Percentiles rank a stretch among this genome's conserved stretches.
Conservation (phyloP, 2,888 invertebrate genomes). For the Microplitis deprimator region DNA sequence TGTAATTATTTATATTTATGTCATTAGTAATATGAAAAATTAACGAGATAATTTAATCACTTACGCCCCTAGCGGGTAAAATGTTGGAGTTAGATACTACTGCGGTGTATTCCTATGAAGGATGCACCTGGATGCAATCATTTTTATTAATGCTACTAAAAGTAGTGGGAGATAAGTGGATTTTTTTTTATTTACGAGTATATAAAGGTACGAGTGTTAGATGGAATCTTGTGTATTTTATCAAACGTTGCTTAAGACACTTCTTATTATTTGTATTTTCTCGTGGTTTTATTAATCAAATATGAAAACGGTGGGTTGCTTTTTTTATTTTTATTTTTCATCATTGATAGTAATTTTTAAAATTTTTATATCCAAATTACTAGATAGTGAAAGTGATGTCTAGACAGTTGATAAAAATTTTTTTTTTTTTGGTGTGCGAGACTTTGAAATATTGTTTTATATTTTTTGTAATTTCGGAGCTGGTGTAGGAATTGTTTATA, state of each 20-base stretch:
- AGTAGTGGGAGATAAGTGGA: not conserved
- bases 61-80: not conserved
- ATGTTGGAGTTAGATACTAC: too few relatives aligned
- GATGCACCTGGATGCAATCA: not conserved
- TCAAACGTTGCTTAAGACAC: slow-evolving; percentile 56
- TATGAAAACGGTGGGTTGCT: slow-evolving; percentile 64
- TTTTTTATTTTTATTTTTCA: not conserved
- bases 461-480: too few relatives aligned
- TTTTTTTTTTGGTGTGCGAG: not conserved
- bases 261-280: not conserved
- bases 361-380: not conserved
- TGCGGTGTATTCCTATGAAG: not conserved
- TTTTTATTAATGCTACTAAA: not conserved
- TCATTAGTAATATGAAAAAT: not conserved
- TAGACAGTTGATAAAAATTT: not conserved
- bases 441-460: too few relatives aligned
- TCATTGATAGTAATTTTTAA: too few relatives aligned
- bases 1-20: not conserved
- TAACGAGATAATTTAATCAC: not conserved
- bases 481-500: too few relatives aligned
- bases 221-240: slow-evolving; percentile 60
- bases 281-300: not conserved
- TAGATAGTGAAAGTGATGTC: slow-evolving; percentile 6
- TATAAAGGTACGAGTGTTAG: slow-evolving; percentile 66
- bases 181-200: slow-evolving; percentile 60